Evolutionary conservation across 2,797 vertebrate genomes (phyloP), one percentile per base, ranked within the genome.

Genomic region (Helicolenus hilgendorfi): DNA sequence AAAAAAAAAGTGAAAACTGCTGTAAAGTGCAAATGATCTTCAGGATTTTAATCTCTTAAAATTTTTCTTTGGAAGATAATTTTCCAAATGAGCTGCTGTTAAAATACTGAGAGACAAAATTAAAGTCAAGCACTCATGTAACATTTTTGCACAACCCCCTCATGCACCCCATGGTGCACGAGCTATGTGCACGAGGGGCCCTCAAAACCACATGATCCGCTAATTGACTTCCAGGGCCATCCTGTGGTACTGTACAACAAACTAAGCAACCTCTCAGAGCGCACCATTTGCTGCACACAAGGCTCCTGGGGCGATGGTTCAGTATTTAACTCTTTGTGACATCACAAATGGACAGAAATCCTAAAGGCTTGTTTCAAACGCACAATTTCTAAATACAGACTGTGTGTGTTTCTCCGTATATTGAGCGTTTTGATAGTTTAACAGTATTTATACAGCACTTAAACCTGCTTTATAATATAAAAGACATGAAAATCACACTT

Each of bases 191-290:
- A 60, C 4, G 8, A 49, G 27, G 24, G 79, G 67, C 64, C 41
- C 72, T 60, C 18, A 18, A 58, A 88, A 78, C 75, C 69, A 72
- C 77, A 72, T 62, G 70, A 89, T 14, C 60, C 75, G 82, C 29
- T 74, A 82, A 73, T n/a, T 83, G 65, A 84, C 73, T 81, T 70
- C 45, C 15, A 72, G 27, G 53, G 78, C 24, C 62, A 63, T 78
- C 45, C 0, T 67, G 53, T 69, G 80, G 72, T 74, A 10, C 41
- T 45, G 41, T 45, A 45, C 3, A 59, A 27, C 5, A 45, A 71
- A 63, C 56, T 0, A 33, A 77, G 29, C 27, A 60, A 53, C 63
- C 18, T 85, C 20, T 10, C 14, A 18, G 8, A 56, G 22, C 0
- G 20, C 0, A 3, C 36, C 11, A n/a, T 68, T 49, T 49, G 20